phyloP scores from a whole-genome alignment of 2,888 invertebrate species.

The Atherix ibis region DNA sequence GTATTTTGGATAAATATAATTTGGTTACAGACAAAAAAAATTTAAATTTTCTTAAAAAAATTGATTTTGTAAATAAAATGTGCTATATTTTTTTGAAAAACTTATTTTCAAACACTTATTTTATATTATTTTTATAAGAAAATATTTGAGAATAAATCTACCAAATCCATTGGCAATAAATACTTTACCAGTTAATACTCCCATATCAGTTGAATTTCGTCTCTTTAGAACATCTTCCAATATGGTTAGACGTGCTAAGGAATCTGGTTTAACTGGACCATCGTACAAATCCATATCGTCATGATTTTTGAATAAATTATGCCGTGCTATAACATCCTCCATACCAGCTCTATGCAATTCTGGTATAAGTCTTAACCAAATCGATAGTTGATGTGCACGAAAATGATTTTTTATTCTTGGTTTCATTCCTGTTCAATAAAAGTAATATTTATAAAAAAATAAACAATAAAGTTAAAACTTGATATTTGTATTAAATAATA shows the following conservation, averaged over 20 bases:
- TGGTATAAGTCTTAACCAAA: conserved; percentile 87
- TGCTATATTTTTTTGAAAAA: too few species aligned
- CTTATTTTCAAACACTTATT: too few species aligned
- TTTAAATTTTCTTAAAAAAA: too few species aligned
- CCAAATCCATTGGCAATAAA: too few species aligned
- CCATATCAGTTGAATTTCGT: conserved; percentile 26
- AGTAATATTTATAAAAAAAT: neutral
- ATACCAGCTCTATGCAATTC: conserved; percentile 77
- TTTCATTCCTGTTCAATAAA: conserved; percentile 58
- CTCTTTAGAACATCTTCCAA: conserved; percentile 39
- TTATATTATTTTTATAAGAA: too few species aligned
- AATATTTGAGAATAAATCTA: too few species aligned
- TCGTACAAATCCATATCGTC: conserved; percentile 81
- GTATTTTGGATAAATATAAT: too few species aligned
- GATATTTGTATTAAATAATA: neutral
- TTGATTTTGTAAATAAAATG: too few species aligned
- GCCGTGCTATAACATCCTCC: conserved; percentile 73
- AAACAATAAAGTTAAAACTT: neutral
- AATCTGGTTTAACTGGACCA: conserved; percentile 72
- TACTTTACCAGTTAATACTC: conserved; percentile 10
- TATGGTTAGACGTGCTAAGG: conserved; percentile 42
- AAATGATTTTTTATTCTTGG: conserved; percentile 86
- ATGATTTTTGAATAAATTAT: conserved; percentile 80
- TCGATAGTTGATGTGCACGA: conserved; percentile 84
- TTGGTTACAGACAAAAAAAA: too few species aligned